Conservation (phyloP, 2,113 vertebrate genomes). For the Pterocles orientalis region DNA sequence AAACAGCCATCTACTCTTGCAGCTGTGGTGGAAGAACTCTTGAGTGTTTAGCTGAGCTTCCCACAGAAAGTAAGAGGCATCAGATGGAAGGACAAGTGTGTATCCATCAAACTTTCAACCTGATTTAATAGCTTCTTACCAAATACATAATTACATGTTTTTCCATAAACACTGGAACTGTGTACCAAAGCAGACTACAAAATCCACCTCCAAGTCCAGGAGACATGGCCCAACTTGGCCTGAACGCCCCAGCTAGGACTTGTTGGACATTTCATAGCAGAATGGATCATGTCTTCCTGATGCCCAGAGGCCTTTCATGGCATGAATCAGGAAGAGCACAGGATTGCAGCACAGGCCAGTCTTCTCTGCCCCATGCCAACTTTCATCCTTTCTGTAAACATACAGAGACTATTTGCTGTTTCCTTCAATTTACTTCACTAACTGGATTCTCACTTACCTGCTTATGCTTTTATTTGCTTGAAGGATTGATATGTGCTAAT, state of each 20-base stretch:
- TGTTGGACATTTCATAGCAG: neutral
- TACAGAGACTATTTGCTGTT: neutral
- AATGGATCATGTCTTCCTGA: neutral
- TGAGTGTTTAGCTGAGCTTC: neutral
- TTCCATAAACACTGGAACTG: neutral
- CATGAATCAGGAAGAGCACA: neutral
- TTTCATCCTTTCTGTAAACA: neutral
- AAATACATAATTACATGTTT: neutral
- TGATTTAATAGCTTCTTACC: neutral
- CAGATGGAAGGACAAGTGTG: neutral
- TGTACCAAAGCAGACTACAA: neutral
- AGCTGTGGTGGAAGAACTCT: neutral
- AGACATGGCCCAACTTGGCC: neutral
- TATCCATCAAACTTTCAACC: neutral
- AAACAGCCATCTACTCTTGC: neutral
- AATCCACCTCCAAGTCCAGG: neutral
- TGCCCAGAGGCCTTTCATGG: neutral
- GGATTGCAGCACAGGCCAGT: neutral
- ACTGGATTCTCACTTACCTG: neutral
- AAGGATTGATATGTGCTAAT: neutral
- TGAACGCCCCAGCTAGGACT: neutral
- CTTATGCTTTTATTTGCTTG: neutral
- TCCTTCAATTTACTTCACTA: neutral
- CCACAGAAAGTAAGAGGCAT: neutral
- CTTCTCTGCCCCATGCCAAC: neutral